These are phyloP conservation scores for Onychomys torridus DNA, from an alignment of 2,797 vertebrate genomes.

Conservation along the genomic window DNA sequence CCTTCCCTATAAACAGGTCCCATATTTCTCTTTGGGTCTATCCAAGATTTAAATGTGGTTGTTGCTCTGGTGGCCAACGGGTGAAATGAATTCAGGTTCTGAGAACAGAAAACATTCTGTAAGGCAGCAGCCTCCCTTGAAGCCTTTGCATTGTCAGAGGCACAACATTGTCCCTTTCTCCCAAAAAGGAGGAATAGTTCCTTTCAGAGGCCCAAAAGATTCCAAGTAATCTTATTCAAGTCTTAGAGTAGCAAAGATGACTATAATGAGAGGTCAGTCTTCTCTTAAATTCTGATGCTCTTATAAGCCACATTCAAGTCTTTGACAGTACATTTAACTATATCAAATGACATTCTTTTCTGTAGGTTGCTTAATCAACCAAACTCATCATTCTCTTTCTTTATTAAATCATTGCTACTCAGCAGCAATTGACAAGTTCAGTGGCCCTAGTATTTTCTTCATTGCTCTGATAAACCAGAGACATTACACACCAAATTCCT, in stretches of 20 bases:
- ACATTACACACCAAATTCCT: not conserved
- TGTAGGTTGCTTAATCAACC: conserved; percentile 27
- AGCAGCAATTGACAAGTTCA: not conserved
- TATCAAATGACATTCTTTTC: not conserved
- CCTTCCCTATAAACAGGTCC: not conserved
- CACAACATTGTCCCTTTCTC: not conserved
- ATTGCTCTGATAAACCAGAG: not conserved
- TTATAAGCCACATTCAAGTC: conserved; percentile 21
- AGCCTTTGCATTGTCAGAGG: conserved; percentile 14
- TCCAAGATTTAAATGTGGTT: conserved; percentile 21
- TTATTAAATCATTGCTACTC: not conserved
- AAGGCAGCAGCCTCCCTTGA: not conserved
- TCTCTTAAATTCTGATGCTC: conserved; percentile 18
- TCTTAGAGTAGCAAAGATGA: not conserved
- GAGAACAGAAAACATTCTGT: not conserved
- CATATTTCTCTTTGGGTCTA: not conserved
- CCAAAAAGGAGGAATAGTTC: not conserved
- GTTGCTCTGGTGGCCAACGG: not conserved
- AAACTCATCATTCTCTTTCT: conserved; percentile 10
- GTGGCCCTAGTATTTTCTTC: not conserved
- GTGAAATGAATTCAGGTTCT: not conserved
- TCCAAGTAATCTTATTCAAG: not conserved
- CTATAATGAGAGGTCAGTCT: not conserved
- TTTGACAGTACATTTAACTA: not conserved
- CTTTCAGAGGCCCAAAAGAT: not conserved